Evolutionary conservation across 2,113 vertebrate genomes (phyloP).

Genomic region (Ageneiosus marmoratus): DNA sequence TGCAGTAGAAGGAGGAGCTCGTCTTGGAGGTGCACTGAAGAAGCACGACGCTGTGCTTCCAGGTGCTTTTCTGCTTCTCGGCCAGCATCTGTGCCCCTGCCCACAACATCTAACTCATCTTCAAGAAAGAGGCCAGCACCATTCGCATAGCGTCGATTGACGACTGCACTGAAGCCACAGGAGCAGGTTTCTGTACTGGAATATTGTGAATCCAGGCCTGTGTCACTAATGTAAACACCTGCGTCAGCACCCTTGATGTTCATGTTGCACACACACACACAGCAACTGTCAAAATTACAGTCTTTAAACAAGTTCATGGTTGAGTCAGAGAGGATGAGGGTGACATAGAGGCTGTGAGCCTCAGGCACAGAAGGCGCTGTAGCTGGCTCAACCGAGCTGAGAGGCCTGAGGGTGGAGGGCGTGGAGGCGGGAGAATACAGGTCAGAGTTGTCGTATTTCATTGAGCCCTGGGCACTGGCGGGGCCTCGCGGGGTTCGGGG

Average conservation of each 20-base stretch:
- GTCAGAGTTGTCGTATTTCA: slow-evolving; percentile 95
- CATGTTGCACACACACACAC: slow-evolving; percentile 98
- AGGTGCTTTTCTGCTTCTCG: slow-evolving; percentile 93
- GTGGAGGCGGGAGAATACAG: slow-evolving; percentile 96
- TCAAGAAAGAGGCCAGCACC: slow-evolving; percentile 94
- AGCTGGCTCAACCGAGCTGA: slow-evolving; percentile 95
- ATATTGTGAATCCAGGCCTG: slow-evolving; percentile 86
- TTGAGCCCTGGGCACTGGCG: slow-evolving; percentile 91
- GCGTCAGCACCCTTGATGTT: slow-evolving; percentile 97
- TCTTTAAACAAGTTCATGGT: slow-evolving; percentile 98
- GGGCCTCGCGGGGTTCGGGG: slow-evolving; percentile 93
- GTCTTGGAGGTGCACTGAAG: slow-evolving; percentile 83
- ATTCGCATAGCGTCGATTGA: slow-evolving; percentile 95
- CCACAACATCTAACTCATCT: slow-evolving; percentile 96
- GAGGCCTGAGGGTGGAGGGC: slow-evolving; percentile 90
- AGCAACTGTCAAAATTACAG: slow-evolving; percentile 99
- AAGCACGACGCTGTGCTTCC: slow-evolving; percentile 84
- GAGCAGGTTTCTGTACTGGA: slow-evolving; percentile 72
- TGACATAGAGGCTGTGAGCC: slow-evolving; percentile 98
- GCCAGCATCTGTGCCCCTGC: slow-evolving; percentile 87
- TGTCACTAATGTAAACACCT: slow-evolving; percentile 94
- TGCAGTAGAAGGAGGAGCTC: slow-evolving; percentile 92
- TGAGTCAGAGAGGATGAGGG: slow-evolving; percentile 96
- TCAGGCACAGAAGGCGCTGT: slow-evolving; percentile 94
- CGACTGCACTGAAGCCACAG: slow-evolving; percentile 96